Evolutionary conservation across 1,140 invertebrate species (phyloP).

Genomic region (Ceratosolen solmsi): DNA sequence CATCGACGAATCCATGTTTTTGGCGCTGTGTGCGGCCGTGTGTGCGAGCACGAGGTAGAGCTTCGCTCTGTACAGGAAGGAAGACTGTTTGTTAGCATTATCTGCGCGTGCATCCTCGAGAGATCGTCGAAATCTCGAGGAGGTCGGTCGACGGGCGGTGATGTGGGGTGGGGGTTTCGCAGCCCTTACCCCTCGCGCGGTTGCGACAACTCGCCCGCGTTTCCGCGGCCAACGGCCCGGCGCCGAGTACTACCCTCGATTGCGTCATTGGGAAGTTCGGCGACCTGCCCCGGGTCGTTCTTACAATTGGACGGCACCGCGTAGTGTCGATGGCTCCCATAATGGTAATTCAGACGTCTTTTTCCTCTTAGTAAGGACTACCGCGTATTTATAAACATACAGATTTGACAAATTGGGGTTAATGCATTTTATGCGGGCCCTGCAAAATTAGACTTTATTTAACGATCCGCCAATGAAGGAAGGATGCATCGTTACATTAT

Average conservation of each 20-base stretch:
- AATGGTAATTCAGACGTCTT: too few relatives aligned
- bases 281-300: too few relatives aligned
- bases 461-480: not conserved
- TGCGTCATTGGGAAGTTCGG: too few relatives aligned
- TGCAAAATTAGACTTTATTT: not conserved
- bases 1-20: too few relatives aligned
- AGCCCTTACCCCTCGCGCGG: not conserved
- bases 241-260: not conserved
- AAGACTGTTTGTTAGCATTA: conserved; percentile 65
- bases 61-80: conserved; percentile 62
- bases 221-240: not conserved
- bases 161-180: too few relatives aligned
- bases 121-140: not conserved
- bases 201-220: not conserved
- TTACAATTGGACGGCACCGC: not conserved
- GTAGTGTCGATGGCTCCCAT: not conserved
- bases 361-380: too few relatives aligned
- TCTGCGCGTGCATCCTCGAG: conserved; percentile 50
- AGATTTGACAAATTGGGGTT: too few relatives aligned
- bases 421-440: not conserved
- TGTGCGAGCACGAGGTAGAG: not conserved
- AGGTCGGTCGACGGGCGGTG: too few relatives aligned
- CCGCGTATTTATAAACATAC: too few relatives aligned
- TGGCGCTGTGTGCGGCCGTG: too few relatives aligned
- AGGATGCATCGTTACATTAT: too few relatives aligned